A percentile compares a stretch with the other conserved stretches of the same genome.
Evolutionary conservation across 2,888 invertebrate species (phyloP).

Genomic region (Dione juno): DNA sequence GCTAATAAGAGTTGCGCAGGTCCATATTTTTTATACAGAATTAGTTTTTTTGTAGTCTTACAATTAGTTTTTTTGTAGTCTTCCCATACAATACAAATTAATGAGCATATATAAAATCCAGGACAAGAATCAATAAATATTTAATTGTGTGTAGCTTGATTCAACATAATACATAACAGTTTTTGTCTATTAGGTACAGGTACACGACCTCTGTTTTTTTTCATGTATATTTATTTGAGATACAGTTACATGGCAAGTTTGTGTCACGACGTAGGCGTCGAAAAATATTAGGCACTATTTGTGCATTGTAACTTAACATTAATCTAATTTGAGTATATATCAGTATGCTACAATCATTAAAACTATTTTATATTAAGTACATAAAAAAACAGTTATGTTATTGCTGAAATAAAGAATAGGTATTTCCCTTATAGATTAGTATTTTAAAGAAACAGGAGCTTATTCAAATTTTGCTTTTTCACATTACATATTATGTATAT

Average conservation of each 20-base stretch:
- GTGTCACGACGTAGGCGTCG: constrained; percentile 32
- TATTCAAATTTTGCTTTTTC: neutral
- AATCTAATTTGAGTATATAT: neutral
- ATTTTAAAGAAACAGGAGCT: constrained; percentile 2
- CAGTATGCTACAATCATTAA: too few relatives aligned
- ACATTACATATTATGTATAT: neutral
- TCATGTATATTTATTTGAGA: constrained; percentile 36
- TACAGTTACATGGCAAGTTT: constrained; percentile 36
- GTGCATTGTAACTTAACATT: constrained; percentile 3
- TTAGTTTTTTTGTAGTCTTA: neutral
- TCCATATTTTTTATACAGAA: neutral
- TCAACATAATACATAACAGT: neutral
- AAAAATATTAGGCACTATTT: constrained; percentile 14
- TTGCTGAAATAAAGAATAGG: too few relatives aligned
- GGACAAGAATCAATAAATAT: neutral
- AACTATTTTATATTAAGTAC: too few relatives aligned
- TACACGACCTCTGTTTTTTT: constrained; percentile 43
- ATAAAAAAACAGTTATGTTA: too few relatives aligned
- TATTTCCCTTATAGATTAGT: neutral
- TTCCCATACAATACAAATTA: constrained; percentile 3
- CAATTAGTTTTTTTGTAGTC: neutral
- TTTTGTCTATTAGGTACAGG: constrained; percentile 32
- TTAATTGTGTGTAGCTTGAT: constrained; percentile 3
- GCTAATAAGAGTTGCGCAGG: neutral
- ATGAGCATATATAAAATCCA: neutral